Evolutionary conservation across 1,140 invertebrate species (phyloP), one percentile per base, ranked within the genome.

Genomic region (Dysdera silvatica): DNA sequence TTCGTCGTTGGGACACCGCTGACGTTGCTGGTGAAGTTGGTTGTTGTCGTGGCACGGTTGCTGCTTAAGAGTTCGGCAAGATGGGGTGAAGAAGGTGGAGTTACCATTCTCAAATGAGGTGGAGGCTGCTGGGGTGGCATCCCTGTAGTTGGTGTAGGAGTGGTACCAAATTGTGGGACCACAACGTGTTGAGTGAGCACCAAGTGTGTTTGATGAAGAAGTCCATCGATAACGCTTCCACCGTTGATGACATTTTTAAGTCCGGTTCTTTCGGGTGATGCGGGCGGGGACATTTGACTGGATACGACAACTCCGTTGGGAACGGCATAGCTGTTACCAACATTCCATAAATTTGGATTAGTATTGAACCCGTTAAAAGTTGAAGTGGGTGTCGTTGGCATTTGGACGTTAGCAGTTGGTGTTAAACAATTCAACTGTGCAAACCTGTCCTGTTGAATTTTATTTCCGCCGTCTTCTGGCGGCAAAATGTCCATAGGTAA

Each of bases 1-100:
- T 49, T 43, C 14, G 59, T 26, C 24, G 35, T 28, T 4, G 32
- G 26, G 5, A 35, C 4, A 20, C 52, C 52, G 5, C 28, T 16
- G 28, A 24, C 14, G 47, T 28, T 23, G 14, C 14, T 23, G 3
- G 53, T 43, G 35, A 51, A 57, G 20, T 29, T 61, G 18, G 33
- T 20, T 20, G 33, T 31, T 24, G 51, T 59, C 3, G 61, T 29
- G 37, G 37, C 65, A 55, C 60, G 60, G 24, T 62, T 62, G 32
- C 56, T 62, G 40, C 45, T 60, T 49, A 79, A 69, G 31, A 78
- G 67, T 56, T 78, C 81, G 3, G 78, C 76, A 12, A 82, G 71
- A 63, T 82, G 80, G 14, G 80, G 81, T 3, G 81, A 82, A 8
- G 80, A 80, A 8, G 81, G 81, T 14, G 81, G 81, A 6, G 81